Conservation (phyloP, 64 coral and sea anemone species). For the Porites lutea region DNA sequence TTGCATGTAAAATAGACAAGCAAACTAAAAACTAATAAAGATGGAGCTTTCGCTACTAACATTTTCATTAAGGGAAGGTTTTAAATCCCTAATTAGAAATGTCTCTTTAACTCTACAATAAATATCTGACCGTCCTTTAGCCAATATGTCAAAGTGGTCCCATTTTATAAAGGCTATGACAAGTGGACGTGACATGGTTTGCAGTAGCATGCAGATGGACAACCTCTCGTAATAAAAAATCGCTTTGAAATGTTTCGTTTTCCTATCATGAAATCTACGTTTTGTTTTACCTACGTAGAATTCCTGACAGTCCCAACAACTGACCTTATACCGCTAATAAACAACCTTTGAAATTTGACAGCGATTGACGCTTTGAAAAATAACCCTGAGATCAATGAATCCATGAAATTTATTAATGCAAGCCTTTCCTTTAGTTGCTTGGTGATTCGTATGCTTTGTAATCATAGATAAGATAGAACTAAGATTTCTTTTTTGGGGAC, state of each 20-base stretch:
- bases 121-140: slow-evolving; percentile 56
- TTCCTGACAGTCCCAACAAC: no score
- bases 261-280: background rate
- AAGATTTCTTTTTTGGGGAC: slow-evolving; percentile 49
- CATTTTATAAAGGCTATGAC: slow-evolving; percentile 62
- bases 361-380: slow-evolving; percentile 37
- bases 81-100: slow-evolving; percentile 56
- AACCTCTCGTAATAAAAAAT: background rate
- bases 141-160: slow-evolving; percentile 45
- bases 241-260: no score
- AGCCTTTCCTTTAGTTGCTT: background rate
- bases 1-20: no score
- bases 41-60: slow-evolving; percentile 50
- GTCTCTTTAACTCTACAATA: slow-evolving; percentile 67
- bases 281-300: no score
- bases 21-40: slow-evolving; percentile 40
- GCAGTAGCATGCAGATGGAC: no score
- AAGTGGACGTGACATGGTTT: no score
- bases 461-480: slow-evolving; percentile 21
- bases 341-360: no score
- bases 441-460: no score
- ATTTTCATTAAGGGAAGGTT: slow-evolving; percentile 41
- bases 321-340: no score
- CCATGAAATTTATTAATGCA: slow-evolving; percentile 43
- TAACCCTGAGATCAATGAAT: slow-evolving; percentile 12